phyloP scores from a whole-genome alignment of 1,140 invertebrate species.

The Drosophila gunungcola region DNA sequence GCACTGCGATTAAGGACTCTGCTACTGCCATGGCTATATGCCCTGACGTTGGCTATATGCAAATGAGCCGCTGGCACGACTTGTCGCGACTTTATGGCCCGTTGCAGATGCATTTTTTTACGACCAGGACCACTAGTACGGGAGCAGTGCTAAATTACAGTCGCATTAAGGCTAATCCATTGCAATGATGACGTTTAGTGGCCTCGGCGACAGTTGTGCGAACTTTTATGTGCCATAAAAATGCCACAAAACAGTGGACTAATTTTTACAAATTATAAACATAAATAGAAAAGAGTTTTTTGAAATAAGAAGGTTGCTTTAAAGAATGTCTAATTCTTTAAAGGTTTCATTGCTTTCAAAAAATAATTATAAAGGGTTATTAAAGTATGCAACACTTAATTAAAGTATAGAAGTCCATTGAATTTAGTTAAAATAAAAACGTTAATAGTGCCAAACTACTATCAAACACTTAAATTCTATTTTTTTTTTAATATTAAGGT shows the following conservation, averaged over 20 bases:
- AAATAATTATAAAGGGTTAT: no score
- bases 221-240: constrained; percentile 75
- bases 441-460: no score
- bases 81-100: constrained; percentile 55
- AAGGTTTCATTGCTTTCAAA: no score
- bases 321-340: no score
- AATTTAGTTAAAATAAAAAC: no score
- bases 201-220: constrained; percentile 66
- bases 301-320: no score
- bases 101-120: constrained; percentile 67
- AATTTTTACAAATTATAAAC: not conserved
- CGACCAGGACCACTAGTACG: constrained; percentile 6
- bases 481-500: not conserved
- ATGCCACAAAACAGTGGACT: constrained; percentile 4
- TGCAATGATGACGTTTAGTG: constrained; percentile 77
- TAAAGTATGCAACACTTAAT: no score
- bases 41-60: constrained; percentile 31
- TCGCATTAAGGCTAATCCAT: constrained; percentile 69
- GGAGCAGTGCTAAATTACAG: constrained; percentile 55
- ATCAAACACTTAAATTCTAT: no score
- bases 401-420: no score
- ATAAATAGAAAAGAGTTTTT: no score
- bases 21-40: not conserved
- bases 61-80: constrained; percentile 59
- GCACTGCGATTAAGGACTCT: constrained; percentile 16